phyloP scores from a whole-genome alignment of 2,113 vertebrate genomes.

The Opisthocomus hoazin region DNA sequence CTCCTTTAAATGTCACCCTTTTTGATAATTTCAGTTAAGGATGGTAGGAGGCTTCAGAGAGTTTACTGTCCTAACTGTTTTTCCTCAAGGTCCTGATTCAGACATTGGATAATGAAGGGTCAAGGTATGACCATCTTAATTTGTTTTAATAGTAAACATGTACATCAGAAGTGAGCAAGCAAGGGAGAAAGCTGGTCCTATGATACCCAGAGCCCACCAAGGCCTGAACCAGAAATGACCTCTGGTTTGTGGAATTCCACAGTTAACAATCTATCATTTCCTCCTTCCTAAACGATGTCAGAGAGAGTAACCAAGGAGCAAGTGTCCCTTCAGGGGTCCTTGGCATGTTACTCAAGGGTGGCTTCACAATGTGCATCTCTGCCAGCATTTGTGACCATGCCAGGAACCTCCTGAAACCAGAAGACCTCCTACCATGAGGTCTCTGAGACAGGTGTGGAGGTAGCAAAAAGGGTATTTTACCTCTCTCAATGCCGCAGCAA shows the following conservation, averaged over 20 bases:
- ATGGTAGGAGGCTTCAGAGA: background rate
- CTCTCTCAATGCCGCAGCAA: background rate
- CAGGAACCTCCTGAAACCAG: background rate
- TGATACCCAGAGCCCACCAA: background rate
- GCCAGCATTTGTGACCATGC: background rate
- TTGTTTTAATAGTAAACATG: background rate
- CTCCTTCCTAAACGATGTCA: background rate
- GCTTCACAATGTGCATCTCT: slow-evolving; percentile 30
- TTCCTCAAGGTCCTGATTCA: background rate
- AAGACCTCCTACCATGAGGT: background rate
- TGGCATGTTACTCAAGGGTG: background rate
- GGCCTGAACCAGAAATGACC: background rate
- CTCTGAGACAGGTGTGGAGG: background rate
- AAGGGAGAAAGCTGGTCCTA: background rate
- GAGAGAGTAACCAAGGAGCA: background rate
- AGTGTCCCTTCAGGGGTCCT: slow-evolving; percentile 10
- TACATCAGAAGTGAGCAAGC: background rate
- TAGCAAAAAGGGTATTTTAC: background rate
- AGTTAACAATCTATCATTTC: background rate
- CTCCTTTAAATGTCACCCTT: background rate
- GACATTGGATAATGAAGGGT: background rate
- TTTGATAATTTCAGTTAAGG: background rate
- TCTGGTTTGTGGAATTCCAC: background rate
- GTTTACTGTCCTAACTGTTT: background rate
- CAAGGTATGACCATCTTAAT: background rate